A percentile compares a stretch with the other conserved stretches of the same genome.
phyloP scores from a whole-genome alignment of 2,113 vertebrate species.

The Taurulus bubalis region DNA sequence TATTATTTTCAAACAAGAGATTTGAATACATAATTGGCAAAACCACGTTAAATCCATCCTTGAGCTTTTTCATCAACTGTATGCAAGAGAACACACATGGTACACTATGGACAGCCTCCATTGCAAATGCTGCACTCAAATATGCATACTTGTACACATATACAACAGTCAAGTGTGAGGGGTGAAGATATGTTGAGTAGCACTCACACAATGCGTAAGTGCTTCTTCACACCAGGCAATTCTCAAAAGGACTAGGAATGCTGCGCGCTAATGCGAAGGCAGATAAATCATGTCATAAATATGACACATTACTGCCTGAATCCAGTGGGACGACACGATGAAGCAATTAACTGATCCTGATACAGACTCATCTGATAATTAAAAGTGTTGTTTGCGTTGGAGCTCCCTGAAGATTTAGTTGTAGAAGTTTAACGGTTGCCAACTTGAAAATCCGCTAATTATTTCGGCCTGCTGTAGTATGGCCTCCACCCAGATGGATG shows the following conservation, averaged over 20 bases:
- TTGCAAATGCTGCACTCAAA: slow-evolving; percentile 1
- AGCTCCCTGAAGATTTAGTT: slow-evolving; percentile 40
- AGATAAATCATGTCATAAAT: slow-evolving; percentile 63
- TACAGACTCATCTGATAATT: slow-evolving; percentile 59
- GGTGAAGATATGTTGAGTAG: slow-evolving; percentile 31
- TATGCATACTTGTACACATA: slow-evolving; percentile 22
- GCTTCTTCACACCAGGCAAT: slow-evolving; percentile 23
- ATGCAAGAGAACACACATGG: not conserved
- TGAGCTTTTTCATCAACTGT: not conserved
- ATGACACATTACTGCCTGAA: slow-evolving; percentile 57
- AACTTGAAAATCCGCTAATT: slow-evolving; percentile 38
- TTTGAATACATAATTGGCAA: not conserved
- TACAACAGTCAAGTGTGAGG: slow-evolving; percentile 39
- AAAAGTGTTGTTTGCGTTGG: slow-evolving; percentile 54
- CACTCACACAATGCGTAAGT: slow-evolving; percentile 8
- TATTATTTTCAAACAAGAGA: not conserved
- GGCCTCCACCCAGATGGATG: slow-evolving; percentile 17
- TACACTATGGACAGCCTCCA: not conserved
- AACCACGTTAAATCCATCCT: not conserved
- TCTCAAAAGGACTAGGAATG: slow-evolving; percentile 9
- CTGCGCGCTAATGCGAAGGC: slow-evolving; percentile 43
- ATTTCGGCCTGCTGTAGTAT: slow-evolving; percentile 27
- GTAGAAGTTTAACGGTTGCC: slow-evolving; percentile 45
- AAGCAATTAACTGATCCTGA: slow-evolving; percentile 59
- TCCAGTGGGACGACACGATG: slow-evolving; percentile 65